phyloP scores from a whole-genome alignment of 1,140 invertebrate species.

The Pristionchus pacificus region DNA sequence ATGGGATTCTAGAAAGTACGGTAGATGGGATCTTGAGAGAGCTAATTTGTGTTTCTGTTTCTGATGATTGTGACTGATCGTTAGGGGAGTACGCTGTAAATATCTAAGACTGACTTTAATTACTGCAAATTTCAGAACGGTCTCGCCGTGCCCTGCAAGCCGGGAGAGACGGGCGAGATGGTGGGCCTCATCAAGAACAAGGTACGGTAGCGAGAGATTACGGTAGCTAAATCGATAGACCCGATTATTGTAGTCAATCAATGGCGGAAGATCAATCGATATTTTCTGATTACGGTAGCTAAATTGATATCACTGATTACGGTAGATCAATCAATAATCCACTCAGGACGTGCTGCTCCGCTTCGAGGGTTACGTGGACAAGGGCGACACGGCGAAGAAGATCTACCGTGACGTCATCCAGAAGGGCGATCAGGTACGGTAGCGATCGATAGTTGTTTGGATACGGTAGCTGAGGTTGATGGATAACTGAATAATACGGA shows the following conservation, averaged over 20 bases:
- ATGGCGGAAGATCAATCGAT: no score
- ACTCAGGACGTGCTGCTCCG: slow-evolving; percentile 57
- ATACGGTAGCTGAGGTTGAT: no score
- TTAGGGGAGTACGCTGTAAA: no score
- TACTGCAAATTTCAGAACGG: slow-evolving; percentile 26
- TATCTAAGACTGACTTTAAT: no score
- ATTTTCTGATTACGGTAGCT: no score
- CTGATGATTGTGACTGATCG: no score
- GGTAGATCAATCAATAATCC: not conserved
- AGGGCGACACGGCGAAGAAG: slow-evolving; percentile 84
- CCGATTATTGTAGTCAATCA: no score
- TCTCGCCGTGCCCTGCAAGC: slow-evolving; percentile 30
- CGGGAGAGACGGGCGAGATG: slow-evolving; percentile 85
- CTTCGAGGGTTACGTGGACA: slow-evolving; percentile 79
- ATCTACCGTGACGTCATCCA: slow-evolving; percentile 79
- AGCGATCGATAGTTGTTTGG: no score
- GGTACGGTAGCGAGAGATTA: not conserved
- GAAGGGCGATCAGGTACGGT: slow-evolving; percentile 74
- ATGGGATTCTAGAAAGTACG: not conserved
- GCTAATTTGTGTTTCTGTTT: no score
- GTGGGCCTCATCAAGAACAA: slow-evolving; percentile 85
- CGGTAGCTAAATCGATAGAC: no score
- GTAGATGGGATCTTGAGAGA: slow-evolving; percentile 1
- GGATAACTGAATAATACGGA: no score
- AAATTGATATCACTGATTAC: no score